Evolutionary conservation across 1,140 invertebrate genomes (phyloP), one percentile per base, ranked within the genome.

Genomic region (Akabosia matsudoensis): DNA sequence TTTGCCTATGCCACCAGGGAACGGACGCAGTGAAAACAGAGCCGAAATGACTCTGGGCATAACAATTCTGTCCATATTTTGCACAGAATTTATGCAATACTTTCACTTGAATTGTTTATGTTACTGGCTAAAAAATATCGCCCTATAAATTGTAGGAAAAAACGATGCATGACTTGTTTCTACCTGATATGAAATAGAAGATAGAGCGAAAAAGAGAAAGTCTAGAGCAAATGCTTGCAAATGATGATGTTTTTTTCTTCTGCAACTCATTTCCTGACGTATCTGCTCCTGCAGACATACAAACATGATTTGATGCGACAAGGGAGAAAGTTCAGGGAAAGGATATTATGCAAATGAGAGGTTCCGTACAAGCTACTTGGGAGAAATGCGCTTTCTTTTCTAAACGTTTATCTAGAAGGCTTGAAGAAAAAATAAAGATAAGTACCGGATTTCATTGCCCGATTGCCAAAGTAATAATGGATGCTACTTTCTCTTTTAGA

Each of bases 271-370:
- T 10, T 45, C 7, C 37, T 7, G 18, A 45, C 18, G 18, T 45
- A 45, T 10, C 7, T 7, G 37, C 18, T 45, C 18, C 18, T 18
- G 7, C 18, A 45, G 18, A 7, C 7, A 45, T 10, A 45, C 37
- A 45, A 45, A 18, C 7, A 18, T 7, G 18, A 45, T 7, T 45
- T 45, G 37, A 7, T 45, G 18, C 7, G 37, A 45, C 7, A 45
- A 45, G 24, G 22, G 54, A 56, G 54, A 56, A 56, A 56, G 24
- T n/a, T n/a, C 24, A 56, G 14, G 13, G 24, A 56, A 56, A 56
- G 13, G 54, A n/a, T 56, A 56, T 56, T 56, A 56, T 56, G 54
- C 54, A 56, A 56, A 56, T 4, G 54, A 56, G 54, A 22, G n/a
- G 54, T n/a, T n/a, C n/a, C n/a, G n/a, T n/a, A n/a, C n/a, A n/a